phyloP scores from a whole-genome alignment of 2,888 invertebrate genomes.

The Cheilosia scutellata region DNA sequence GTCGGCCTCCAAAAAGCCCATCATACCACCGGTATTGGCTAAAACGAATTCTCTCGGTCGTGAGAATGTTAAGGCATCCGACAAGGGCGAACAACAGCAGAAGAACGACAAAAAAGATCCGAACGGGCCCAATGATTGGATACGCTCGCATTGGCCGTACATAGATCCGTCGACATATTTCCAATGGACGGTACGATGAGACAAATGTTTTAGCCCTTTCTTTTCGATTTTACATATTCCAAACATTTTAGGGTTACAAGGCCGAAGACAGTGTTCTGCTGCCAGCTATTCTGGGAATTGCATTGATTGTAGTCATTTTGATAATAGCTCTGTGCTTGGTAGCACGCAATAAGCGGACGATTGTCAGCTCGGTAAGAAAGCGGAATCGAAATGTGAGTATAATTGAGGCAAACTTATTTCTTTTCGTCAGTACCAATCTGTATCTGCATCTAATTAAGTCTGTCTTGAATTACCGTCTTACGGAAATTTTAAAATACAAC shows the following conservation, averaged over 20 bases:
- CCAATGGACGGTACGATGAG: conserved; percentile 87
- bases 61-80: conserved; percentile 70
- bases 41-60: conserved; percentile 79
- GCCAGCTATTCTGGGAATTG: conserved; percentile 84
- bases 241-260: conserved; percentile 85
- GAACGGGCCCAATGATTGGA: conserved; percentile 85
- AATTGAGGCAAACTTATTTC: not conserved
- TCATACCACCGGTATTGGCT: conserved; percentile 83
- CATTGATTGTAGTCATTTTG: conserved; percentile 85
- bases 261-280: conserved; percentile 86
- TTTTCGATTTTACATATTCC: not conserved
- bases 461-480: too few relatives aligned
- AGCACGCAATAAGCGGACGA: conserved; percentile 84
- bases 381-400: conserved; percentile 83
- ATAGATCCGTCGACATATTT: conserved; percentile 88
- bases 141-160: conserved; percentile 87
- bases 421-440: too few relatives aligned
- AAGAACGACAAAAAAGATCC: conserved; percentile 65
- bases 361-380: conserved; percentile 82
- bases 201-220: conserved; percentile 5
- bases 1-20: conserved; percentile 86
- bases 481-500: too few relatives aligned
- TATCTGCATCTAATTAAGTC: too few relatives aligned
- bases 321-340: conserved; percentile 85
- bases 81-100: conserved; percentile 35